Base-by-base conservation (phyloP, 2,888 invertebrate genomes). In the Ichneumon xanthorius region DNA sequence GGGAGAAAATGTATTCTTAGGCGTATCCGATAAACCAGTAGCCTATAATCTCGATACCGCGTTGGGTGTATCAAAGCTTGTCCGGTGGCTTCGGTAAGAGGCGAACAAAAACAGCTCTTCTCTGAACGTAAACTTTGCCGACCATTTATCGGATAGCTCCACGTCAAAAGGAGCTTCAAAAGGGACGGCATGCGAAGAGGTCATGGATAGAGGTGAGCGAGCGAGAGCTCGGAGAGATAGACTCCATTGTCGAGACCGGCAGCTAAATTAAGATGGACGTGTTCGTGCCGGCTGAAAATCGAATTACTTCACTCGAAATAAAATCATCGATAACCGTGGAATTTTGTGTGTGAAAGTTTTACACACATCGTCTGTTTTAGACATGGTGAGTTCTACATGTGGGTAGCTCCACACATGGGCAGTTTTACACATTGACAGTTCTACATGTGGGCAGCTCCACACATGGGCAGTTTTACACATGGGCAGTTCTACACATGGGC, bases 21-120 rank as follows among this genome's bases (percentile, higher is more conserved):
- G 16, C 68, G 19, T 48, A 40, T n/a, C 16, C 58, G 45, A 73
- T 73, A 61, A 73, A 26, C 48, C 67, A 40, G 68, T 75, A 75
- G 75, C 58, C 75, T 50, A 81, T 81, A 81, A 81, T 76, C 76
- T 50, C 50, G 63, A 50, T 70, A 76, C 70, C 19, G 67, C 4
- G 50, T 2, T 61, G 76, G 76, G 68, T 76, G 61, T 55, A 61
- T 81, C 67, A 58, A 75, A 58, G 73, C 50, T 40, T 50, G 63
- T 65, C 45, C 75, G 50, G 50, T 76, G 19, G 5, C 63, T 76
- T 26, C 75, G 50, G 19, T 61, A 50, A 9, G 63, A 50, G 50
- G 14, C n/a, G 50, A 65, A 45, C 45, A 45, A 50, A 65, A 76
- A 50, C 48, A 37, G 58, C 58, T 71, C 37, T 5, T 22, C 11